Evolutionary conservation across 92 coral and sea anemone species (phyloP), one percentile per base, ranked within the genome.

Genomic region (Bergia sp.): DNA sequence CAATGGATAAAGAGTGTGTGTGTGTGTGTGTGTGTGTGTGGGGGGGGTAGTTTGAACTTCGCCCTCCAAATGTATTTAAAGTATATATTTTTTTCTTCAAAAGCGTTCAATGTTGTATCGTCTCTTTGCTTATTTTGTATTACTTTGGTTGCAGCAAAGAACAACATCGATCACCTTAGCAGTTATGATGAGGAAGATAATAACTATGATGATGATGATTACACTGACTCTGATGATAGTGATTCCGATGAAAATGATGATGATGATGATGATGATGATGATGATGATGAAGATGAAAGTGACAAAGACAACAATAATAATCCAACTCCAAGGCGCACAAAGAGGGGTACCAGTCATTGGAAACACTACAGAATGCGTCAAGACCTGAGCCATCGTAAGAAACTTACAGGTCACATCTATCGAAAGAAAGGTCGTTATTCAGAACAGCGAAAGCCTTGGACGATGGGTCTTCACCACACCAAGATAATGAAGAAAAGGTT

Each of bases 141-240:
- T 57, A 12, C 40, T 80, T 50, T 38, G 6, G 7, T 80, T 80
- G 37, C 85, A 80, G 85, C 69, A 61, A 61, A 61, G 69, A 61
- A 4, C 15, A 23, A 5, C 38, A 57, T 3, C n/a, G 67, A 53
- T 11, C 1, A 49, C 29, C 29, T 29, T n/a, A 13, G 49, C 5
- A 1, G 55, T 8, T 29, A 13, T 29, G 42, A 37, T 57, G 20
- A 47, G 36, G 67, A 49, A 4, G 3, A 50, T 5, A 20, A 79
- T 16, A 0, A 9, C 15, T 39, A 44, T 42, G 29, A 78, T 15
- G 11, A 80, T 20, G 8, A 55, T 80, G 66, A 80, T 23, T 16
- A 78, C 13, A 3, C 20, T 43, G 36, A 41, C 38, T 0, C 16
- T 42, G 57, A 18, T 2, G n/a, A 76, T 20, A 41, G 29, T 47